Percentiles rank a stretch among this genome's conserved stretches.
These are phyloP conservation scores for Vireo griseus DNA, from an alignment of 2,797 vertebrate genomes.

Conservation along the genomic window DNA sequence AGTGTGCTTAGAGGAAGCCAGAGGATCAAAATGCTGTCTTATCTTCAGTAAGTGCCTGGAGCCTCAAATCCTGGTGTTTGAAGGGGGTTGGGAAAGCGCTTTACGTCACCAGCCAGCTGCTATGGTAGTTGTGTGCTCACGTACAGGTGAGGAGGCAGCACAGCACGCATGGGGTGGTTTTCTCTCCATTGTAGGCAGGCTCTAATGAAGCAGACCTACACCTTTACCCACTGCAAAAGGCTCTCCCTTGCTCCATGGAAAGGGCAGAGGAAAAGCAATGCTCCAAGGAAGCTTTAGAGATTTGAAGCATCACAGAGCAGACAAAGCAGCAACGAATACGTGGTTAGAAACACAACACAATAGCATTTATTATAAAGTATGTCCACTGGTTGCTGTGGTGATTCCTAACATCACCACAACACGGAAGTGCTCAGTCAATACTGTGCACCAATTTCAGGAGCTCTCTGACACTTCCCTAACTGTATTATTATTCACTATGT, in stretches of 20 bases:
- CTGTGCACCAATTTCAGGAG: neutral
- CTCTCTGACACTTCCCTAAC: neutral
- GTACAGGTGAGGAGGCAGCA: neutral
- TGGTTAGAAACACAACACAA: neutral
- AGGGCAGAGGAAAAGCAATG: neutral
- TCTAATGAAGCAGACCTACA: neutral
- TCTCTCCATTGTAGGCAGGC: neutral
- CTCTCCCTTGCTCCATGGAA: neutral
- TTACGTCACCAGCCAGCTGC: neutral
- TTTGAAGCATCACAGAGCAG: neutral
- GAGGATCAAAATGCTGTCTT: neutral
- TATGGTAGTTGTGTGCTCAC: neutral
- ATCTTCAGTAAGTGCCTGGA: neutral
- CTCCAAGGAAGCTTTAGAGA: neutral
- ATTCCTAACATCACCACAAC: neutral
- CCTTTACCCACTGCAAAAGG: neutral
- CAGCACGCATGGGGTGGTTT: neutral
- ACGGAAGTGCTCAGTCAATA: neutral
- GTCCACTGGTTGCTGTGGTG: neutral
- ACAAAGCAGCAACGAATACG: neutral
- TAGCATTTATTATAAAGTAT: neutral
- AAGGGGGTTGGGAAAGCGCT: neutral
- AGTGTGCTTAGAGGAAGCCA: neutral
- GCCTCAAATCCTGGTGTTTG: neutral
- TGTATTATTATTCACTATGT: neutral